These are phyloP conservation scores for Tokudaia muenninki DNA, from an alignment of 2,797 vertebrate species.

Conservation along the genomic window DNA sequence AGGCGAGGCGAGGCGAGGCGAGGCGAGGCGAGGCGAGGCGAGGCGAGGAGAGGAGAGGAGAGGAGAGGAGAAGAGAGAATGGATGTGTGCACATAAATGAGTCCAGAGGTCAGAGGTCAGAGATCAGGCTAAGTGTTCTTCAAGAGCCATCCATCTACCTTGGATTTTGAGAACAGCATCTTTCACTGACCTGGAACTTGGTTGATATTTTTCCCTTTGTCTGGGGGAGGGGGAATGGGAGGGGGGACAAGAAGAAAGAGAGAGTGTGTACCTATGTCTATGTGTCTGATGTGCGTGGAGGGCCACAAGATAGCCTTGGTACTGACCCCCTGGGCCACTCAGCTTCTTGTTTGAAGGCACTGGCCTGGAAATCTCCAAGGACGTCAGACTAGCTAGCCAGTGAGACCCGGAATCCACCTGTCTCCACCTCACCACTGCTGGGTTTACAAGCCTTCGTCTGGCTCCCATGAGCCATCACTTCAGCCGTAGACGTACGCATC, in stretches of 20 bases:
- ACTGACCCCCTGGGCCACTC: not conserved
- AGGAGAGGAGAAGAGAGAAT: too few species aligned
- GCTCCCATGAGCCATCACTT: not conserved
- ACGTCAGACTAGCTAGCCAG: not conserved
- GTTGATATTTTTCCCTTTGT: not conserved
- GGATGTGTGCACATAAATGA: not conserved
- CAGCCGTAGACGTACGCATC: not conserved
- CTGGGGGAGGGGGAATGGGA: accelerated
- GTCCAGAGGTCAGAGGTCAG: not conserved
- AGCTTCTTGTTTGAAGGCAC: not conserved
- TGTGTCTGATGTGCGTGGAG: not conserved
- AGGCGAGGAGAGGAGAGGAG: too few species aligned
- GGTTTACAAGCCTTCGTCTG: not conserved
- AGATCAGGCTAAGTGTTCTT: not conserved
- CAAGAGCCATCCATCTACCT: not conserved
- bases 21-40: too few species aligned
- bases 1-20: too few species aligned
- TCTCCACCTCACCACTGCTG: not conserved
- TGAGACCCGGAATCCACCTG: not conserved
- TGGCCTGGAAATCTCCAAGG: not conserved
- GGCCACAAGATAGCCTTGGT: not conserved
- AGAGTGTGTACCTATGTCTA: not conserved
- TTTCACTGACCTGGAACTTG: not conserved
- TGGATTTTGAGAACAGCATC: not conserved
- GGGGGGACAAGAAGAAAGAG: accelerated